phyloP scores from a whole-genome alignment of 2,797 vertebrate genomes.

The Pangasius sanitwongsei region DNA sequence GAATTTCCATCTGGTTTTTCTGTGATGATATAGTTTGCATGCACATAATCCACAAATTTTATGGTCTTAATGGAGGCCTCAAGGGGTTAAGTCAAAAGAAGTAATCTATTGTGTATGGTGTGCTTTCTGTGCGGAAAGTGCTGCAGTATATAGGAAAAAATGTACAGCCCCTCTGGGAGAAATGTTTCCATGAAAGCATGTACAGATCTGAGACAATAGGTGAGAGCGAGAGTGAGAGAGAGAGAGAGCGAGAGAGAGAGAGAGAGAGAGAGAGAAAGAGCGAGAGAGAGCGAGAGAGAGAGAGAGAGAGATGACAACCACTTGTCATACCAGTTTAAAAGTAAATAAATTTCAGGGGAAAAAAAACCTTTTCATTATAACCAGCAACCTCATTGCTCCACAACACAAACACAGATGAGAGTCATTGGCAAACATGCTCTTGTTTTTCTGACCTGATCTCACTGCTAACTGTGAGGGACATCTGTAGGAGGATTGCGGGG shows the following conservation, averaged over 20 bases:
- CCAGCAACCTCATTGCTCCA: slow-evolving; percentile 24
- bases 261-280: slow-evolving; percentile 33
- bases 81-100: background rate
- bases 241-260: background rate
- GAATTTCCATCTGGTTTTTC: background rate
- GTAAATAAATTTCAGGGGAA: slow-evolving; percentile 32
- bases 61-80: background rate
- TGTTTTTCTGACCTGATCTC: slow-evolving; percentile 66
- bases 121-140: background rate
- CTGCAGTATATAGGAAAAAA: background rate
- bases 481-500: slow-evolving; percentile 50
- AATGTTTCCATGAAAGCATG: slow-evolving; percentile 8
- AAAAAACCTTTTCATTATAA: slow-evolving; percentile 6
- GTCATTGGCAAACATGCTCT: slow-evolving; percentile 52
- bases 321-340: slow-evolving; percentile 47
- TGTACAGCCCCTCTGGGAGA: background rate
- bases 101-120: background rate
- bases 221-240: slow-evolving; percentile 29
- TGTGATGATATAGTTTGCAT: background rate
- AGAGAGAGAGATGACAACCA: slow-evolving; percentile 41
- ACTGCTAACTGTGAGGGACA: slow-evolving; percentile 63
- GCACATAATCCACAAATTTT: slow-evolving; percentile 6
- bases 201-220: slow-evolving; percentile 15
- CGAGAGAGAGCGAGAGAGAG: background rate
- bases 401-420: slow-evolving; percentile 66